These are phyloP conservation scores for Canis aureus DNA, from an alignment of 2,113 vertebrate genomes.

Conservation along the genomic window DNA sequence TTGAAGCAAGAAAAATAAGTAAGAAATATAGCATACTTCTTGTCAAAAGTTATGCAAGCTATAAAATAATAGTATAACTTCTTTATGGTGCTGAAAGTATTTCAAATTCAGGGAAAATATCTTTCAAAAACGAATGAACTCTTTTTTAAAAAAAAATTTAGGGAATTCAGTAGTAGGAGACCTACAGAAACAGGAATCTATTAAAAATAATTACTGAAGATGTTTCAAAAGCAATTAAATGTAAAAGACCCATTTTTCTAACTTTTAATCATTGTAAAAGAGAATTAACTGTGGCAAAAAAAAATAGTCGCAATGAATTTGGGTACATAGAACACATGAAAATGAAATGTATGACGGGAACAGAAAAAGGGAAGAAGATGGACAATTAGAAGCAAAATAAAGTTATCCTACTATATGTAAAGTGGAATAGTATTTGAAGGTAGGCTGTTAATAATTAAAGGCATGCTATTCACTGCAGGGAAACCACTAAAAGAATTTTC, in stretches of 20 bases:
- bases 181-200: background rate
- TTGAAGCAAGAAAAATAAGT: background rate
- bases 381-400: background rate
- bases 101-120: background rate
- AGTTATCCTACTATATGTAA: background rate
- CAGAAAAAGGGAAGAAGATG: background rate
- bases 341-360: background rate
- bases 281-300: background rate
- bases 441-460: background rate
- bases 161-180: background rate
- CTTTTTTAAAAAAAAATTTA: slow-evolving; percentile 7
- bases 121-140: background rate
- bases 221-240: slow-evolving; percentile 23
- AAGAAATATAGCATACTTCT: background rate
- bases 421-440: background rate
- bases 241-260: background rate
- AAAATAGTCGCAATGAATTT: background rate
- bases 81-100: background rate
- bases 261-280: background rate
- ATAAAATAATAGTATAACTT: background rate
- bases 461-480: background rate
- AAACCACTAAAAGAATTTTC: background rate
- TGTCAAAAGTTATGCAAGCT: background rate
- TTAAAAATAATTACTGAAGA: background rate
- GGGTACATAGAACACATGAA: background rate